Conservation (phyloP, 2,797 vertebrate genomes). For the Myotis myotis region DNA sequence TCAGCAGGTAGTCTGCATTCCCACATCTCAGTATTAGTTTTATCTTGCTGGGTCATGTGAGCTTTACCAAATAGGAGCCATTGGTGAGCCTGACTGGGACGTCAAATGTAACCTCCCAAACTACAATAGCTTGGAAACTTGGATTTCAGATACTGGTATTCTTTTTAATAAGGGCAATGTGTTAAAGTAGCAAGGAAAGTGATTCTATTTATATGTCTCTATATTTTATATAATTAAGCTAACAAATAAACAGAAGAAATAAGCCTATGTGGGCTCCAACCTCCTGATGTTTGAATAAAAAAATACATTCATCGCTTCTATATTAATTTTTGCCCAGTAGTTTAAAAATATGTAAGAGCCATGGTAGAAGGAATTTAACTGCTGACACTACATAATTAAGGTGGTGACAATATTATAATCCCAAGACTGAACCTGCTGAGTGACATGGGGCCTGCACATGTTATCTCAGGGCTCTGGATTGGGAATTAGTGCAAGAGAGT, state of each 20-base stretch:
- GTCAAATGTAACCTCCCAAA: neutral
- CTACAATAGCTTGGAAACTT: neutral
- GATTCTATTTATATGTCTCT: neutral
- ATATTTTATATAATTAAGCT: neutral
- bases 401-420: neutral
- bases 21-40: neutral
- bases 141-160: neutral
- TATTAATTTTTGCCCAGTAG: neutral
- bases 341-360: neutral
- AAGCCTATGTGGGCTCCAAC: neutral
- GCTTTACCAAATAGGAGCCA: neutral
- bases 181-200: neutral
- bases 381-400: neutral
- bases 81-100: neutral
- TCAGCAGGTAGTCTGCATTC: neutral
- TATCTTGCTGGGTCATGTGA: neutral
- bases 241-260: neutral
- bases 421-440: neutral
- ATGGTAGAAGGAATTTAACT: neutral
- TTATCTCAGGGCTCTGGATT: neutral
- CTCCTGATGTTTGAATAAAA: conserved; percentile 8
- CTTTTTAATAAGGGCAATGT: neutral
- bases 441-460: neutral
- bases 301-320: neutral
- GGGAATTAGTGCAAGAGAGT: neutral